Base-by-base conservation (phyloP, 2,888 invertebrate genomes). In the Sesamia inferens region DNA sequence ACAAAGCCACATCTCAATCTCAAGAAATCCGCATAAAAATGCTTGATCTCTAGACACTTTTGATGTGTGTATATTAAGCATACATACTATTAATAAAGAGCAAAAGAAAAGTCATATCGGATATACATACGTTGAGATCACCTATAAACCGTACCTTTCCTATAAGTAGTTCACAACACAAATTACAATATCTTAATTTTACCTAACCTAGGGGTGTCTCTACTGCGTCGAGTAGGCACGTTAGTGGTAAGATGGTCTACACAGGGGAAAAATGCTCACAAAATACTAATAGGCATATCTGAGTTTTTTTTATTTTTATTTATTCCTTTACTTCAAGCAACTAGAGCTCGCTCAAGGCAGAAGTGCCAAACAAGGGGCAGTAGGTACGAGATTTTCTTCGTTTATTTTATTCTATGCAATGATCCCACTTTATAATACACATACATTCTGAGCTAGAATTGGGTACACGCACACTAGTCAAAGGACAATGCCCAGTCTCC, bases 71-170 rank as follows among this genome's bases (percentile, higher is more conserved):
- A n/a, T n/a, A n/a, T n/a, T 14, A 65, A 7, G 22, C 54, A 48
- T 74, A 74, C 58, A 22, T 31, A 71, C 24, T 44, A 73, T 8
- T 16, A 48, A 14, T 31, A 58, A 10, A 76, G 51, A 76, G 55
- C 31, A 31, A 66, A 42, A 57, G 2, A 62, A 62, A 42, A 62
- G 4, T 31, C 14, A 57, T 31, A 22, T 51, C 62, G 39, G 51
- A 63, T 57, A 44, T 7, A 42, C 7, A 11, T 13, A n/a, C n/a
- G n/a, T n/a, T n/a, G 59, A 59, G 14, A 22, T 51, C 54, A 66
- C n/a, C 16, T 61, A 39, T n/a, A 66, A 48, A 11, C n/a, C 42
- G 19, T 24, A 47, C 47, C 10, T 47, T 8, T 44, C 1, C 14
- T 22, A 3, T 58, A 57, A 16, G 13, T 44, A 19, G 24, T 19